Evolutionary conservation across 2,113 vertebrate genomes (phyloP).

Genomic region (Climacteris rufus): DNA sequence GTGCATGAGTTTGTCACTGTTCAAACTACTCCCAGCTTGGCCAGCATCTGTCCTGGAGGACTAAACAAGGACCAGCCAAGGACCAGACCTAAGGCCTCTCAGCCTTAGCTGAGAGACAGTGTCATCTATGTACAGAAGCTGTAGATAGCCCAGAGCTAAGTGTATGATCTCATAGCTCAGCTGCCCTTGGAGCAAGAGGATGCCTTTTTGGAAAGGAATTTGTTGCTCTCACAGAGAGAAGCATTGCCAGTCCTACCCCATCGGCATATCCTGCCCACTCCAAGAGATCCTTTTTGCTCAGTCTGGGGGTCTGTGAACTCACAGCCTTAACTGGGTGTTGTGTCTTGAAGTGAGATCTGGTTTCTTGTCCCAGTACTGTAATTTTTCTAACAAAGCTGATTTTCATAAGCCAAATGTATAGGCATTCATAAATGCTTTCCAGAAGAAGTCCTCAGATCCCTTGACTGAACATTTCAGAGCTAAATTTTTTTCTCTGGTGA

Average conservation of each 20-base stretch:
- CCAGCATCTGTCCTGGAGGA: neutral
- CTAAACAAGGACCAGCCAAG: neutral
- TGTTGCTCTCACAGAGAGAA: neutral
- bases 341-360: neutral
- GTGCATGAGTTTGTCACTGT: neutral
- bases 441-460: neutral
- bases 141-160: neutral
- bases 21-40: neutral
- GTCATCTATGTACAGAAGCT: neutral
- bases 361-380: neutral
- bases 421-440: neutral
- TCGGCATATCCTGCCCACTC: neutral
- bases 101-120: neutral
- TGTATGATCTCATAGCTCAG: neutral
- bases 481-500: neutral
- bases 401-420: neutral
- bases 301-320: neutral
- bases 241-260: fast-evolving
- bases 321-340: fast-evolving
- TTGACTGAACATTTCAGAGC: neutral
- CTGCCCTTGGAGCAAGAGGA: neutral
- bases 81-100: no score
- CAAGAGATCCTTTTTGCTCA: neutral
- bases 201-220: neutral
- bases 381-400: neutral